These are phyloP conservation scores for Xestia ashworthii DNA, from an alignment of 2,888 invertebrate species.

Conservation along the genomic window DNA sequence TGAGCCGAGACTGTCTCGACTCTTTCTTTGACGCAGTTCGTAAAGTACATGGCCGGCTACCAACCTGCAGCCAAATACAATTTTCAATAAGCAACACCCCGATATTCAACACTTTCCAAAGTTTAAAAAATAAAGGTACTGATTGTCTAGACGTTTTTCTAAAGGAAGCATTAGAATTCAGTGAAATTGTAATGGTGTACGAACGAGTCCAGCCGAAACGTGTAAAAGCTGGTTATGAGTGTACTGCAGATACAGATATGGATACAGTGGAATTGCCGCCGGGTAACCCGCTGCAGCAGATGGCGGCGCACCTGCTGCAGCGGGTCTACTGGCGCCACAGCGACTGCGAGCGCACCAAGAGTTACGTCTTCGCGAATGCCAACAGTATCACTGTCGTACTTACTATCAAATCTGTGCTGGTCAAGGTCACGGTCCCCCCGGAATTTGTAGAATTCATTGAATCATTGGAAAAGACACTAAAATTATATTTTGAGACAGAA, in stretches of 20 bases:
- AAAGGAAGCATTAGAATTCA: constrained; percentile 18
- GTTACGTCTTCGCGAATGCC: constrained; percentile 38
- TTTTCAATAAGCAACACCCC: constrained; percentile 34
- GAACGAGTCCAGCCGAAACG: neutral
- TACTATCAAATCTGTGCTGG: constrained; percentile 11
- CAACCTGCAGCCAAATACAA: constrained; percentile 39
- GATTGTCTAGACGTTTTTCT: constrained; percentile 43
- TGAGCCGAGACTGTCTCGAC: constrained; percentile 52
- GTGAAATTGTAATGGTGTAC: constrained; percentile 34
- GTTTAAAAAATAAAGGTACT: constrained; percentile 12
- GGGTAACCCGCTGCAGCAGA: constrained; percentile 18
- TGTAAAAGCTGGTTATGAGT: neutral
- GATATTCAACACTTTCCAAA: constrained; percentile 51
- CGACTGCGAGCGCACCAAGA: constrained; percentile 37
- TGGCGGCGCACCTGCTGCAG: constrained; percentile 49
- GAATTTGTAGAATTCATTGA: constrained; percentile 50
- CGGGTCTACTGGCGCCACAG: constrained; percentile 36
- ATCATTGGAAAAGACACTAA: constrained; percentile 44
- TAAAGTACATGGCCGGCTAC: constrained; percentile 20
- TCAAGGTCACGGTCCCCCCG: constrained; percentile 27
- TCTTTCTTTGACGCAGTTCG: constrained; percentile 43
- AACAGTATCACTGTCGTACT: constrained; percentile 29
- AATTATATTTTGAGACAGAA: constrained; percentile 50
- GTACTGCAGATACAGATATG: constrained; percentile 14
- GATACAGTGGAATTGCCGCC: constrained; percentile 7